A percentile compares a stretch with the other conserved stretches of the same genome.
Evolutionary conservation across 1,140 invertebrate genomes (phyloP).

Genomic region (Heliothis virescens): DNA sequence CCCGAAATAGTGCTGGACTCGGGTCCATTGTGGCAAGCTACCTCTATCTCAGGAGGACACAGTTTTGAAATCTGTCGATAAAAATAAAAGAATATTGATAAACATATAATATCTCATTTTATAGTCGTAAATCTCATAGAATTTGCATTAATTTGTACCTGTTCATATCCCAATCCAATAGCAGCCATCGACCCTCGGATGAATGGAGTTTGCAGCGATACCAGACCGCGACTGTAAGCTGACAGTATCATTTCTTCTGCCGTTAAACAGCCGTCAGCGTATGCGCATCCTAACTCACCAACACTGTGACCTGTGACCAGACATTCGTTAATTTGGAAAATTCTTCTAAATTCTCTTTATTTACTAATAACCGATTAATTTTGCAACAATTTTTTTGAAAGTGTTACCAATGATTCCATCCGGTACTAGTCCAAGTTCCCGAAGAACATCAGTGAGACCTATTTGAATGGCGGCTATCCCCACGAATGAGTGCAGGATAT

Average conservation of each 20-base stretch:
- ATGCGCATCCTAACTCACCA: slow-evolving; percentile 94
- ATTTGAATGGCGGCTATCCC: slow-evolving; percentile 95
- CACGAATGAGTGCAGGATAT: slow-evolving; percentile 94
- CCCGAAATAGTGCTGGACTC: slow-evolving; percentile 92
- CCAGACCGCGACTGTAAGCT: slow-evolving; percentile 93
- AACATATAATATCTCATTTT: neutral
- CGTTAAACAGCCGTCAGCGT: slow-evolving; percentile 94
- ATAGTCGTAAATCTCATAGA: neutral
- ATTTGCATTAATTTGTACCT: slow-evolving; percentile 67
- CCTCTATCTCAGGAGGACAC: slow-evolving; percentile 89
- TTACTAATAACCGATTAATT: too few relatives aligned
- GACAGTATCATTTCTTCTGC: slow-evolving; percentile 92
- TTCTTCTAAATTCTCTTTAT: too few relatives aligned
- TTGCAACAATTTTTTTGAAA: too few relatives aligned
- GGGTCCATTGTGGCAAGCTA: slow-evolving; percentile 88
- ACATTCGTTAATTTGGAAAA: neutral
- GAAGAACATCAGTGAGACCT: slow-evolving; percentile 91
- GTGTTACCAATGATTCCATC: slow-evolving; percentile 91
- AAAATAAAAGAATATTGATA: neutral
- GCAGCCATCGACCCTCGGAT: slow-evolving; percentile 93
- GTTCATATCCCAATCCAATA: slow-evolving; percentile 88
- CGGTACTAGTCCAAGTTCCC: slow-evolving; percentile 88
- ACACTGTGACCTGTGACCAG: slow-evolving; percentile 89
- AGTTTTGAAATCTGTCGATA: slow-evolving; percentile 46
- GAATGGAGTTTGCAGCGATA: slow-evolving; percentile 91